Evolutionary conservation across 2,888 invertebrate genomes (phyloP).

Genomic region (Agrochola litura): DNA sequence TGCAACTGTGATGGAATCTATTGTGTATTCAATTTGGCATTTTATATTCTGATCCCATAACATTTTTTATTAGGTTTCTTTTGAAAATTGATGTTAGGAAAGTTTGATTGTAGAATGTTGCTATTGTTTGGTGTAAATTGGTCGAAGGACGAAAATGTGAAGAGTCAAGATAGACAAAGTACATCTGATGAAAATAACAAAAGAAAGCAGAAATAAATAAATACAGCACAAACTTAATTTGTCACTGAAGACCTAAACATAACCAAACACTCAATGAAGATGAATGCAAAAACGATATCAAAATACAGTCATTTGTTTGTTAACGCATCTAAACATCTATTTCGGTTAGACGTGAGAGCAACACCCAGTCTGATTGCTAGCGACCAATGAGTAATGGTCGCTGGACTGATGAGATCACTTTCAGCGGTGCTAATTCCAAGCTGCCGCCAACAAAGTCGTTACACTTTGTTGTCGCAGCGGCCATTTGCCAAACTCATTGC

Average conservation of each 20-base stretch:
- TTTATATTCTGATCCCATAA: background rate
- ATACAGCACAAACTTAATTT: background rate
- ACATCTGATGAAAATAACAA: background rate
- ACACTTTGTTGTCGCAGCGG: constrained; percentile 74
- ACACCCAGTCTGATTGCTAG: constrained; percentile 62
- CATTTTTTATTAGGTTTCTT: background rate
- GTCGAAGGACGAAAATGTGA: background rate
- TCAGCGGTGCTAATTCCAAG: constrained; percentile 84
- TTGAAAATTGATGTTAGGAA: background rate
- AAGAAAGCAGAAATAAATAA: background rate
- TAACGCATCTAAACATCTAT: constrained; percentile 49
- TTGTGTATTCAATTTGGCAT: constrained; percentile 24
- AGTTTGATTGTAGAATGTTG: background rate
- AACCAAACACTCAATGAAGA: constrained; percentile 47
- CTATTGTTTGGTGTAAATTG: background rate
- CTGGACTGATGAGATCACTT: constrained; percentile 84
- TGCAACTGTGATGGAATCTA: constrained; percentile 21
- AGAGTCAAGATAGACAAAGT: background rate
- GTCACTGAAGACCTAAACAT: constrained; percentile 13
- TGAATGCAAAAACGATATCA: constrained; percentile 48
- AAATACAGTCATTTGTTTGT: constrained; percentile 27
- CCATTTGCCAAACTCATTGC: constrained; percentile 58
- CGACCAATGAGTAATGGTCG: constrained; percentile 84
- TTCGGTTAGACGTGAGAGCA: constrained; percentile 66
- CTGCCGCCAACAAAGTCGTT: constrained; percentile 75